Conservation (phyloP, 2,797 vertebrate genomes). For the Columba guinea region DNA sequence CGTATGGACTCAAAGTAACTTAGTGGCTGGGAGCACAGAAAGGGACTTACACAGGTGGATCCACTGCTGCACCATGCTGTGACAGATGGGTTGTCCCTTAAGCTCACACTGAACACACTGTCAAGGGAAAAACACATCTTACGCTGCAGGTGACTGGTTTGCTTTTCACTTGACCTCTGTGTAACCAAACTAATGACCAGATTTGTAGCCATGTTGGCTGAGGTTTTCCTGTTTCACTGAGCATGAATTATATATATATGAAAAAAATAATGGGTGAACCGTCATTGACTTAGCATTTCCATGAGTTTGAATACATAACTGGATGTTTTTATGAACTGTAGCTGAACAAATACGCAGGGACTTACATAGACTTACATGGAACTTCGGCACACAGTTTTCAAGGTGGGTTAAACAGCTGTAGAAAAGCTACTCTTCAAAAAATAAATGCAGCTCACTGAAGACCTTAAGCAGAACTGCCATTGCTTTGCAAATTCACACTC, state of each 20-base stretch:
- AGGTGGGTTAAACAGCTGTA: not conserved
- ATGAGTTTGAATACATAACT: not conserved
- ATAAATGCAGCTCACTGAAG: not conserved
- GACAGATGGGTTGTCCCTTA: not conserved
- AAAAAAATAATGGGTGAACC: not conserved
- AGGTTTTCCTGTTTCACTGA: not conserved
- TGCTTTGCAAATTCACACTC: not conserved
- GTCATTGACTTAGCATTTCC: not conserved
- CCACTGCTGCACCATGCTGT: not conserved
- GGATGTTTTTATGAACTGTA: not conserved
- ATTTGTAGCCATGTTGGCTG: not conserved
- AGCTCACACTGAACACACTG: not conserved
- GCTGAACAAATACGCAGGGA: not conserved
- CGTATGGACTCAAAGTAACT: not conserved
- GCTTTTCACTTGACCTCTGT: not conserved
- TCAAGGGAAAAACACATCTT: not conserved
- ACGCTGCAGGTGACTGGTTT: not conserved
- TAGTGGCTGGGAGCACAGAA: not conserved
- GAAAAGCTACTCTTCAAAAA: not conserved
- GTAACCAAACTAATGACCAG: not conserved
- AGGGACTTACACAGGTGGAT: rapidly evolving
- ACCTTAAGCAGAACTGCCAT: not conserved
- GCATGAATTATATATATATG: not conserved
- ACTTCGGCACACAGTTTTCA: not conserved
- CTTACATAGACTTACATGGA: not conserved